phyloP scores from a whole-genome alignment of 1,140 invertebrate species.

The Leptestheria dahalacensis region DNA sequence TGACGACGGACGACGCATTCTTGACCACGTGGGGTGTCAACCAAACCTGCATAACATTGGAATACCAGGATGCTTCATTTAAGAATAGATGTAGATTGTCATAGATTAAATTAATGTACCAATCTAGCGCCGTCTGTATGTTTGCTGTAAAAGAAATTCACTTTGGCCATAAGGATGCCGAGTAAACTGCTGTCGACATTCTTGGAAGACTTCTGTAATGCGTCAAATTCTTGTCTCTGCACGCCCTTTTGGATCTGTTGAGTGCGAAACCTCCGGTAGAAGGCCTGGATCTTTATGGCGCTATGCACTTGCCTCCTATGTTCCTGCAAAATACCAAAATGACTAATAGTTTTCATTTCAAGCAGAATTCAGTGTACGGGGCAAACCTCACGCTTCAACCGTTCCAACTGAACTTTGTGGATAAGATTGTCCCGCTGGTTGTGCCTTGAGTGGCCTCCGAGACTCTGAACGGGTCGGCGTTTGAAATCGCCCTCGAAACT shows the following conservation, averaged over 20 bases:
- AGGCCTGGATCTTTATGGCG: constrained; percentile 58
- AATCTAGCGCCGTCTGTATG: constrained; percentile 50
- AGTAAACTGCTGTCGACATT: constrained; percentile 32
- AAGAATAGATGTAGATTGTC: too few species aligned
- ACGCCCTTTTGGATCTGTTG: constrained; percentile 46
- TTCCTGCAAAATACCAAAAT: constrained; percentile 33
- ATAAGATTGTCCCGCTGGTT: constrained; percentile 59
- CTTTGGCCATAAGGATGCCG: constrained; percentile 23
- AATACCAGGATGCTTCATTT: background rate
- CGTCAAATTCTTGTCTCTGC: constrained; percentile 51
- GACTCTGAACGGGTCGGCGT: constrained; percentile 70
- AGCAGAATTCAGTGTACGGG: background rate
- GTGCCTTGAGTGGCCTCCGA: constrained; percentile 68
- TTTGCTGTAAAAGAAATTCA: constrained; percentile 58
- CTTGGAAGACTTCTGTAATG: constrained; percentile 24
- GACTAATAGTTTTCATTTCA: background rate
- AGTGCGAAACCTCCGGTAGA: constrained; percentile 54
- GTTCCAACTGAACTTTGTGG: constrained; percentile 60
- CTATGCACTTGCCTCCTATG: constrained; percentile 48
- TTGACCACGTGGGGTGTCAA: background rate
- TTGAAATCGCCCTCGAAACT: constrained; percentile 86
- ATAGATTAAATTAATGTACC: constrained; percentile 32
- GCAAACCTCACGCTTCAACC: constrained; percentile 64
- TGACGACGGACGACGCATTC: background rate
- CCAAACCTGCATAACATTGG: background rate